These are phyloP conservation scores for Acropora yongei DNA, from an alignment of 64 coral and sea anemone species.

Conservation along the genomic window DNA sequence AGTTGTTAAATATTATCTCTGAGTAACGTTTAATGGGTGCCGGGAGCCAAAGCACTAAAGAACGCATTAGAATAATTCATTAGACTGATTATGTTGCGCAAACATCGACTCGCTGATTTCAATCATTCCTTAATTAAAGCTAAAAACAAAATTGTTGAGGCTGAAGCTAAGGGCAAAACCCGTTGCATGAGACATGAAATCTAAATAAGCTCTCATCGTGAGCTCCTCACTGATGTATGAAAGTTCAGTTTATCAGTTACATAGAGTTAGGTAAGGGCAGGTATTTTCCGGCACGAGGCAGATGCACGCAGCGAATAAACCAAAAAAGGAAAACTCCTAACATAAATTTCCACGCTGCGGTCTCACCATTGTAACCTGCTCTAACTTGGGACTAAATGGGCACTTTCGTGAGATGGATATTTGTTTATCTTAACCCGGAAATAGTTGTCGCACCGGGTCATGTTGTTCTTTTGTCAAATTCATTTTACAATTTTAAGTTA, in stretches of 20 bases:
- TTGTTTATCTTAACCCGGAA: slow-evolving; percentile 18
- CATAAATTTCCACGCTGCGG: neutral
- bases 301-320: neutral
- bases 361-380: neutral
- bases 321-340: neutral
- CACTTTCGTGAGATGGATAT: neutral
- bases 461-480: neutral
- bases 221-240: too few relatives aligned
- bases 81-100: neutral
- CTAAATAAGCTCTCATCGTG: too few relatives aligned
- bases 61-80: neutral
- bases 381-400: neutral
- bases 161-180: neutral
- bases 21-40: neutral
- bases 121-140: neutral
- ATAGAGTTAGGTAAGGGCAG: too few relatives aligned
- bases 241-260: too few relatives aligned
- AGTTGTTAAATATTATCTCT: neutral
- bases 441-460: neutral
- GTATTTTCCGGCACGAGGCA: too few relatives aligned
- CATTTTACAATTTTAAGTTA: neutral
- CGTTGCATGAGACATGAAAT: too few relatives aligned
- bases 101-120: neutral
- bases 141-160: neutral
- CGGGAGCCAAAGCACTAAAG: neutral